Base-by-base conservation (phyloP, 2,797 vertebrate genomes). In the Momotus momota region DNA sequence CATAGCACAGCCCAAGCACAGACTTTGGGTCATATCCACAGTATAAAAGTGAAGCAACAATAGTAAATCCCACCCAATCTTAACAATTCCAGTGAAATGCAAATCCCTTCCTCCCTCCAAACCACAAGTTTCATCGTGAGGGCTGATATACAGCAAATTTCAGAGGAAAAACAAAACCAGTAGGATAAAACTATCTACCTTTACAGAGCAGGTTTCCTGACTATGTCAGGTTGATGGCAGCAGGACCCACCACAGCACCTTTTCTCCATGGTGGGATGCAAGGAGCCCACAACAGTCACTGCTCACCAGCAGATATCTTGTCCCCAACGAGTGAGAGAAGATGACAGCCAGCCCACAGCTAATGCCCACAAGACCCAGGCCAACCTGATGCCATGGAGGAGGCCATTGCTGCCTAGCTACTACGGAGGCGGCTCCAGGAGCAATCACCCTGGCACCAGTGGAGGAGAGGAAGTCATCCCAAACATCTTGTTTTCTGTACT, bases 171-270 rank as follows among this genome's bases (percentile, higher is more conserved):
- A 46, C 49, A 86, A 55, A 62, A 51, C 25, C 33, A 78, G n/a
- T 26, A 35, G 51, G 31, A 75, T 22, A 52, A 46, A 66, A 18
- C 15, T 29, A n/a, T 51, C 49, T 22, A 20, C 49, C 48, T 55
- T 67, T 26, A 35, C 17, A 25, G 12, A 48, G 52, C 3, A 45
- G 35, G 23, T 27, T 64, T 89, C 51, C 43, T 7, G 4, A 1
- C 41, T 31, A 29, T 8, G 14, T 12, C 57, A 64, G 25, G 7
- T 27, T 41, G 25, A 35, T 20, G 35, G 29, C 25, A 23, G 25
- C 5, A 1, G 25, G 35, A 62, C 27, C 6, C 9, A 4, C 31
- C 1, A 0, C 2, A 3, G 22, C 21, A 48, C 57, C 18, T 7
- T 48, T 33, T 65, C 40, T 27, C n/a, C 12, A 7, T 11, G 16